phyloP scores from a whole-genome alignment of 2,113 vertebrate species.

The Melanotaenia duboulayi region DNA sequence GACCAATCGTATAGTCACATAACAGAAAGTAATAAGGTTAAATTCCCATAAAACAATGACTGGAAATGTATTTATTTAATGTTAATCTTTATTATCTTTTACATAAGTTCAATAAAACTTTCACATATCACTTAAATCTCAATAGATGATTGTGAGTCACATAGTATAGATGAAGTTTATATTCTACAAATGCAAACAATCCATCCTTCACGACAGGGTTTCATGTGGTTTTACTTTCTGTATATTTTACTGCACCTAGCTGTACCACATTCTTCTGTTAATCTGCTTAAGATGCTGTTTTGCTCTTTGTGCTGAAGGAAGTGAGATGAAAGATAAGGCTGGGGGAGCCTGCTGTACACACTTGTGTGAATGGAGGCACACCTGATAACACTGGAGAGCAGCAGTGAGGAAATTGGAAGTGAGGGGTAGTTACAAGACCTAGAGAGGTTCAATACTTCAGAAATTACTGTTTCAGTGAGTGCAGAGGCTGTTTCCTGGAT shows the following conservation, averaged over 20 bases:
- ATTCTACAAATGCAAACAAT: slow-evolving; percentile 23
- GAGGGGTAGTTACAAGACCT: slow-evolving; percentile 55
- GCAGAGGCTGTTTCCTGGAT: slow-evolving; percentile 63
- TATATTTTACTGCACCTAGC: slow-evolving; percentile 10
- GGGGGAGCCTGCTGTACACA: slow-evolving; percentile 63
- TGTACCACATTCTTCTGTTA: slow-evolving; percentile 18
- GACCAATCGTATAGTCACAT: neutral
- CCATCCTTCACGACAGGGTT: slow-evolving; percentile 11
- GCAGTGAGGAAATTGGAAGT: slow-evolving; percentile 70
- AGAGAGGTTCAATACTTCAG: slow-evolving; percentile 55
- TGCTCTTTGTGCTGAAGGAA: slow-evolving; percentile 53
- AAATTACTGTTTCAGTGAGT: slow-evolving; percentile 64
- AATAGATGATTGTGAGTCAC: neutral
- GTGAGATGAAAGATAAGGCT: slow-evolving; percentile 64
- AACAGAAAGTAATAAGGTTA: neutral
- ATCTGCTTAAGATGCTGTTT: slow-evolving; percentile 47
- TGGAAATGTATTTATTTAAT: neutral
- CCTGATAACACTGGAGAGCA: slow-evolving; percentile 68
- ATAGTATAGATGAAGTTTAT: neutral
- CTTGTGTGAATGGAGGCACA: slow-evolving; percentile 67
- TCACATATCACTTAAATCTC: slow-evolving; percentile 4
- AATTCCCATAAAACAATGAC: neutral
- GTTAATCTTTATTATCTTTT: neutral
- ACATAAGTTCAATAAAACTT: neutral
- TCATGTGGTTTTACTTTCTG: neutral